phyloP scores from a whole-genome alignment of 2,888 invertebrate species.

The Lutraria lutraria region DNA sequence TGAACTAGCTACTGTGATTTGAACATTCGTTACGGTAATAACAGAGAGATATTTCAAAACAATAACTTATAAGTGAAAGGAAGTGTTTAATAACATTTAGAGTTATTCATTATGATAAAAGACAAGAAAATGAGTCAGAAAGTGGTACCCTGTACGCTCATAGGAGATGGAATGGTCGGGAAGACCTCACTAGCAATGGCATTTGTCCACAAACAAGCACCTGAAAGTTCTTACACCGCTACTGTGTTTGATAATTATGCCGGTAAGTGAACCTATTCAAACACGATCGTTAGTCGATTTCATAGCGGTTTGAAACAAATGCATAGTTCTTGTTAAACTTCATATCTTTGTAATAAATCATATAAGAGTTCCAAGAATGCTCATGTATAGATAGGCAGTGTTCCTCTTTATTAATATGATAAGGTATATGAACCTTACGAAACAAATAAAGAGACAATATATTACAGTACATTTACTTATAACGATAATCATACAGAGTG shows the following conservation, averaged over 20 bases:
- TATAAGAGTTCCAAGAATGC: too few relatives aligned
- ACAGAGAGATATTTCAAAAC: neutral
- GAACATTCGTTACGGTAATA: neutral
- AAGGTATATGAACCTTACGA: too few relatives aligned
- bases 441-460: too few relatives aligned
- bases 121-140: conserved; percentile 32
- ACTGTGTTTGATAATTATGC: conserved; percentile 65
- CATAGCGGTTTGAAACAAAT: too few relatives aligned
- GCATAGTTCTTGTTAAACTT: too few relatives aligned
- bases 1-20: neutral
- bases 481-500: too few relatives aligned
- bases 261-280: conserved; percentile 35
- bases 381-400: too few relatives aligned
- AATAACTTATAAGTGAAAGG: neutral
- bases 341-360: too few relatives aligned
- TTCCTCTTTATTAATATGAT: too few relatives aligned
- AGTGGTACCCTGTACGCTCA: conserved; percentile 54
- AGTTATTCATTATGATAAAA: conserved; percentile 42
- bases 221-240: conserved; percentile 47
- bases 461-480: too few relatives aligned
- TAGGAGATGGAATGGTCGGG: conserved; percentile 65
- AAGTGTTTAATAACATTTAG: neutral
- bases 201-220: conserved; percentile 44
- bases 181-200: conserved; percentile 57
- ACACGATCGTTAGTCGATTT: too few relatives aligned